Conservation (phyloP, 2,888 invertebrate species). For the Pycnomerus fuliginosus region DNA sequence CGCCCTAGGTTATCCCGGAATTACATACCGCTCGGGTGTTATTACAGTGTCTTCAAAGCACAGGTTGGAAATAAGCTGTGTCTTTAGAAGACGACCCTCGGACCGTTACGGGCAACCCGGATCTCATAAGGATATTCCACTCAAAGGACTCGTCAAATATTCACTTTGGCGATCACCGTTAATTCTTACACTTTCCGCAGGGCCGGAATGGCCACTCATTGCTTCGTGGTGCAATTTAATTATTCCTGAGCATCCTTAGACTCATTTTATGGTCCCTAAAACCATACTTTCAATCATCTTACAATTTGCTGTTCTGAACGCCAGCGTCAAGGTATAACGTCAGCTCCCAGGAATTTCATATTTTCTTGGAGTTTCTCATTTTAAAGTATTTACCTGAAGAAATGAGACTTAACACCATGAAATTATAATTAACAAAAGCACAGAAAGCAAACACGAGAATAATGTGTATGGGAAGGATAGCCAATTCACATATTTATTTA, state of each 20-base stretch:
- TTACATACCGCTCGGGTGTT: constrained; percentile 16
- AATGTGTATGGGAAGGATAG: no score
- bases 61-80: constrained; percentile 14
- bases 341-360: no score
- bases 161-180: constrained; percentile 24
- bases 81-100: constrained; percentile 17
- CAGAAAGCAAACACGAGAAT: no score
- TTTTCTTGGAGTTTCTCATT: no score
- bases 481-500: no score
- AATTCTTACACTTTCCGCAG: constrained; percentile 22
- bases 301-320: no score
- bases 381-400: no score
- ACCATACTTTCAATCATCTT: no score
- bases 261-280: no score
- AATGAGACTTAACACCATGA: no score
- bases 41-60: constrained; percentile 22
- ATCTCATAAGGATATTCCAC: constrained; percentile 20
- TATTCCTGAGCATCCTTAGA: constrained; percentile 15
- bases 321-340: no score
- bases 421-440: no score
- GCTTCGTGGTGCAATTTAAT: constrained; percentile 16
- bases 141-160: constrained; percentile 24
- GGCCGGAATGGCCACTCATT: constrained; percentile 20
- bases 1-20: constrained; percentile 15
- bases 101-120: constrained; percentile 18